Evolutionary conservation across 2,113 vertebrate species (phyloP), one percentile per base, ranked within the genome.

Genomic region (Otolemur garnettii): DNA sequence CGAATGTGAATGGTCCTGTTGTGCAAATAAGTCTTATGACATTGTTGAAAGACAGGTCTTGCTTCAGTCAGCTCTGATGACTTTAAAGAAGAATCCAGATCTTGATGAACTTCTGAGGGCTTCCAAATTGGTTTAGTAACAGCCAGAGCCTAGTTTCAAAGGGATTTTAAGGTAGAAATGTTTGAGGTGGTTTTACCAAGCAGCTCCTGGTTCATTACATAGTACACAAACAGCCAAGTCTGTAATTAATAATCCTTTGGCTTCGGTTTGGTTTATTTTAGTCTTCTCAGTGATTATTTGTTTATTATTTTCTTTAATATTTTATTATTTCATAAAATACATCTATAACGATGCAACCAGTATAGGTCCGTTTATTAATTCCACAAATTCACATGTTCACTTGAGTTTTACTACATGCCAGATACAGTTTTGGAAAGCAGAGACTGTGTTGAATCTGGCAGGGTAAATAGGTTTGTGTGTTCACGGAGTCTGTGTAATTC

Each of bases 271-370:
- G 21, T 42, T 82, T 28, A 53, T 42, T 95, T 83, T 77, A n/a
- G 13, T 88, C 50, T 94, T 66, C 79, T 13, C 50, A 28, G 5
- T 60, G 35, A 28, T 93, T 88, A 53, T 60, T 75, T 91, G 62
- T n/a, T 83, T 95, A 71, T 60, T 91, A 42, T 38, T 30, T 85
- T 66, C 33, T 68, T 95, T 84, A 95, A 24, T 24, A 74, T 59
- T 87, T 91, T 35, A 38, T 79, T 74, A 75, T 9, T n/a, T 59
- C 33, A 38, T 57, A 89, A 79, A 38, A 22, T 50, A 71, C 50
- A 35, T 77, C 80, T 93, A 5, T 83, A 79, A 74, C 28, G 55
- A 3, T 80, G 66, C 28, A 84, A 21, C 28, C 1, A 17, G 14
- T 64, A 24, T 35, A 60, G 59, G 15, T 30, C 22, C 17, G 22